Percentiles rank a stretch among this genome's conserved stretches.
phyloP scores from a whole-genome alignment of 2,888 invertebrate genomes.

The Tridacna crocea region DNA sequence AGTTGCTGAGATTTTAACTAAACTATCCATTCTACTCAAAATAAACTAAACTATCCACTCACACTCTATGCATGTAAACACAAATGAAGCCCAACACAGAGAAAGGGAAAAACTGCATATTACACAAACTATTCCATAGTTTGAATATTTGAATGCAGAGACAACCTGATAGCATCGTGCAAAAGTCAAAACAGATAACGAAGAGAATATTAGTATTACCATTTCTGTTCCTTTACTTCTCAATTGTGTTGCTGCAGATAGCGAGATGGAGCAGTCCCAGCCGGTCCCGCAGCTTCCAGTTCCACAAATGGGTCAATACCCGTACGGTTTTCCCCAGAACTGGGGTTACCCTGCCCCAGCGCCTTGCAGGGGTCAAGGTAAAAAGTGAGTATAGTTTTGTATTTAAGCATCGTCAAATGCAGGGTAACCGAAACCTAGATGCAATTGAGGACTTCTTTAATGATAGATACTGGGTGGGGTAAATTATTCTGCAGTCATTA shows the following conservation, averaged over 20 bases:
- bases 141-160: not conserved
- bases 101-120: constrained; percentile 8
- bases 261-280: constrained; percentile 17
- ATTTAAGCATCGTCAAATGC: too few relatives aligned
- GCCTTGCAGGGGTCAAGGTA: constrained; percentile 23
- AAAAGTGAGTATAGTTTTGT: constrained; percentile 8
- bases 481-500: too few relatives aligned
- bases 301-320: not conserved
- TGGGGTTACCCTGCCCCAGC: constrained; percentile 26
- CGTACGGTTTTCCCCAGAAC: constrained; percentile 5
- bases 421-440: too few relatives aligned
- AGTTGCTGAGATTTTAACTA: too few relatives aligned
- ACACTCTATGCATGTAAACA: constrained; percentile 10
- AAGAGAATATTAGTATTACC: not conserved
- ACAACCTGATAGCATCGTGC: not conserved
- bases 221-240: not conserved
- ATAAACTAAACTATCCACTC: constrained; percentile 1
- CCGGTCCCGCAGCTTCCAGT: not conserved
- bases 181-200: not conserved
- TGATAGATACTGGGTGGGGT: too few relatives aligned
- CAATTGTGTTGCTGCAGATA: constrained; percentile 2
- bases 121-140: not conserved
- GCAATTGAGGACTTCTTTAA: too few relatives aligned
- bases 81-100: constrained; percentile 16
- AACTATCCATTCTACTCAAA: not conserved